Base-by-base conservation (phyloP, 2,797 vertebrate species). In the Eulemur rubriventer region DNA sequence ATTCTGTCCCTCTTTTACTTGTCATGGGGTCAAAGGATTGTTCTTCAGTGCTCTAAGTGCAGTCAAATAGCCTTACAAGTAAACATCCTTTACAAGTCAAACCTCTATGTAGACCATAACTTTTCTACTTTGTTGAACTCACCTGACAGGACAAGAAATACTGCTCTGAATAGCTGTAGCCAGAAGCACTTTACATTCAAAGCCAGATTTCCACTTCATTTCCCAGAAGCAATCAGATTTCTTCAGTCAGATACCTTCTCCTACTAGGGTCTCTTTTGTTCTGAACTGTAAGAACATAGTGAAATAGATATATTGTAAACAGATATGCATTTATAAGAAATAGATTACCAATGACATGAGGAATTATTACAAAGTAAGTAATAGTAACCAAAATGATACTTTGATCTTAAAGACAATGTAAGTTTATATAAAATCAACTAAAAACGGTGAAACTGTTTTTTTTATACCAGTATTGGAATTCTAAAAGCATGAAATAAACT, bases 111-210 rank as follows among this genome's bases (percentile, higher is more conserved):
- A 87, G 79, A 69, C 75, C 48, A 89, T 96, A 96, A 80, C 85
- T 98, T 97, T 96, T 91, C 96, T 96, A 91, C 91, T 93, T 95
- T 93, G 91, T 95, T 97, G 96, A 97, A 93, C 93, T 91, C 76
- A 67, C 76, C 75, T 89, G 95, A 96, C 96, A 97, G 82, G 65
- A 55, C n/a, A 94, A 96, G 93, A 97, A 96, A 93, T 94, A 98
- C 26, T 35, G 89, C 50, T 83, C 50, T 2, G 7, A 83, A 89
- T 67, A 67, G 67, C 61, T 83, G 65, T 46, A 67, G 75, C 85
- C 94, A 43, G 65, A 14, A 72, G 79, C 86, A 52, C 82, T 97
- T 95, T 83, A 78, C 70, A 91, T 93, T 97, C 93, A 38, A 4
- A 0, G 18, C 59, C 61, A 69, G 59, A 46, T 52, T 43, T 43